Evolutionary conservation across 1,140 invertebrate species (phyloP), one percentile per base, ranked within the genome.

Genomic region (Portunus trituberculatus): DNA sequence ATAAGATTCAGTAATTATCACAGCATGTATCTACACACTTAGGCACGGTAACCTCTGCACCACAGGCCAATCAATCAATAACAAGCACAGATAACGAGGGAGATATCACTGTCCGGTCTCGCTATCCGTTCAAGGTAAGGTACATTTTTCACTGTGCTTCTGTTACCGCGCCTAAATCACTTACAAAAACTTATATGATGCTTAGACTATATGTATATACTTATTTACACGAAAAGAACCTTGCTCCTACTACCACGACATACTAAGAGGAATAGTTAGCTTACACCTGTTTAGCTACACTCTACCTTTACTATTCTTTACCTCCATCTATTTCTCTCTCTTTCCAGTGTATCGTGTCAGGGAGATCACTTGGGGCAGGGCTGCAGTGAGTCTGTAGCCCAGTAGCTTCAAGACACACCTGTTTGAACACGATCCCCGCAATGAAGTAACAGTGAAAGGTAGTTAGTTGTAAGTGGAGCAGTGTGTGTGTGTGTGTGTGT

Each of bases 11-110:
- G 67, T 76, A 25, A 76, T 25, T 76, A 76, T 76, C 67, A 76
- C 67, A 76, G 67, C n/a, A 76, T 76, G 67, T 76, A 76, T 76
- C 67, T 76, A 76, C 67, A 76, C 67, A 76, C 25, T 76, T 76
- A 76, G 67, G n/a, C 67, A n/a, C 7, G 67, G 67, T 76, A 76
- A 76, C 67, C 67, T 12, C 0, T 25, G 67, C 67, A 7, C 67
- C 20, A 2, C 39, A 39, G 39, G 39, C 39, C 39, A n/a, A 7
- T 7, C 20, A 76, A 76, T n/a, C 67, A 76, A 25, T 76, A 76
- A 76, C 67, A 76, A 76, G 20, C 12, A 59, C 10, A 59, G 20
- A 76, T n/a, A 76, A 25, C n/a, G n/a, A 76, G 3, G 20, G 52
- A 25, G n/a, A n/a, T 76, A 76, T n/a, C 67, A 76, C 52, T 59